Evolutionary conservation across 2,113 vertebrate genomes (phyloP).

Genomic region (Eleginops maclovinus): DNA sequence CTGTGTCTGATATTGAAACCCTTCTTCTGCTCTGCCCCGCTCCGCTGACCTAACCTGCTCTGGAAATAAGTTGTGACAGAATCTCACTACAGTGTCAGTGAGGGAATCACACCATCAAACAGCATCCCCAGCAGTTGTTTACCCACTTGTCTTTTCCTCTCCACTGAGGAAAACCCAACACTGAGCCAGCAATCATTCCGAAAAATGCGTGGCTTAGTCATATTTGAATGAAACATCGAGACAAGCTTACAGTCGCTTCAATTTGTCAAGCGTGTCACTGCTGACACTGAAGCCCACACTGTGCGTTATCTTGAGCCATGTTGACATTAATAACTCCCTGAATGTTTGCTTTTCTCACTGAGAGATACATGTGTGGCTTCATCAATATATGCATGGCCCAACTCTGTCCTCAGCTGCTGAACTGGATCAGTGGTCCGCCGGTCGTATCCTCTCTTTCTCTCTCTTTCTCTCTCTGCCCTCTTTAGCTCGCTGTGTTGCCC

Average conservation of each 20-base stretch:
- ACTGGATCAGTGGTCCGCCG: slow-evolving; percentile 59
- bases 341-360: slow-evolving; percentile 21
- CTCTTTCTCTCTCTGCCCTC: slow-evolving; percentile 18
- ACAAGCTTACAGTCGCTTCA: slow-evolving; percentile 8
- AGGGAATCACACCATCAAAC: too few species aligned
- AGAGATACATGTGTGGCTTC: slow-evolving; percentile 19
- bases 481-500: slow-evolving; percentile 1
- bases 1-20: not conserved
- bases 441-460: slow-evolving; percentile 13
- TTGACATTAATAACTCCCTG: slow-evolving; percentile 28
- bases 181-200: slow-evolving; percentile 3
- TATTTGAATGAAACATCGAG: slow-evolving; percentile 5
- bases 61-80: slow-evolving; percentile 5
- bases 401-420: slow-evolving; percentile 9
- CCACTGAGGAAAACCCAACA: not conserved
- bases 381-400: slow-evolving; percentile 47
- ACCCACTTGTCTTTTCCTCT: not conserved
- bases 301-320: not conserved
- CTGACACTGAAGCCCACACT: slow-evolving; percentile 10
- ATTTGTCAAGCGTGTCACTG: slow-evolving; percentile 9
- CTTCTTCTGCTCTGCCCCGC: not conserved
- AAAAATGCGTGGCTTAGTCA: slow-evolving; percentile 3
- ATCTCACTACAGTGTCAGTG: not conserved
- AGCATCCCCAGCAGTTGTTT: not conserved
- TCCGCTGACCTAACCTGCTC: not conserved